Evolutionary conservation across 2,888 invertebrate genomes (phyloP).

Genomic region (Nephrotoma appendiculata): DNA sequence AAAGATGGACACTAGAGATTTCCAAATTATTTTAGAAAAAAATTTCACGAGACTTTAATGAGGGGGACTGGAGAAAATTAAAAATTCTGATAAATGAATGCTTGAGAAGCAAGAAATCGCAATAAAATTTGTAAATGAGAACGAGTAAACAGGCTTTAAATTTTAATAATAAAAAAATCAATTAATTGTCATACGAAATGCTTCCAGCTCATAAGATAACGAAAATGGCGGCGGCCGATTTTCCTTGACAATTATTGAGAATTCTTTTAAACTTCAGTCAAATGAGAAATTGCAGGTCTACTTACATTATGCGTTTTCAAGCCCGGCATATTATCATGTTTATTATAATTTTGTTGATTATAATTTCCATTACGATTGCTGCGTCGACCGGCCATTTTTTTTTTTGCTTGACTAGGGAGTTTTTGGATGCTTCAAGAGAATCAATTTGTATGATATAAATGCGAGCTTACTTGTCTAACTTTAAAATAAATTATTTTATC

Average conservation of each 20-base stretch:
- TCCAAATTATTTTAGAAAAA: too few relatives aligned
- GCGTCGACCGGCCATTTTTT: neutral
- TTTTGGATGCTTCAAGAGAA: too few relatives aligned
- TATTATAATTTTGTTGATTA: neutral
- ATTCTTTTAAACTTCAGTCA: neutral
- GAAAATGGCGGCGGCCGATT: neutral
- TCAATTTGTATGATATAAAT: too few relatives aligned
- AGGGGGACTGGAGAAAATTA: too few relatives aligned
- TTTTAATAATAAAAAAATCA: neutral
- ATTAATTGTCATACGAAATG: neutral
- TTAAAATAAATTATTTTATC: too few relatives aligned
- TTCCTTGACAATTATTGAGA: neutral
- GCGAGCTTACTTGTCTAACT: too few relatives aligned
- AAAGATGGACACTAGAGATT: too few relatives aligned
- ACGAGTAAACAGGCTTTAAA: neutral
- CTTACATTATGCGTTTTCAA: neutral
- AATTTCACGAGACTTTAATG: too few relatives aligned
- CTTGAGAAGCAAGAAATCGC: too few relatives aligned
- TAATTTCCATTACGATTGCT: neutral
- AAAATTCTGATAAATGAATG: too few relatives aligned
- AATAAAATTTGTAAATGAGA: neutral
- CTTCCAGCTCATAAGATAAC: neutral
- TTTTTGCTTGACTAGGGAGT: neutral
- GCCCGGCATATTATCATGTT: neutral
- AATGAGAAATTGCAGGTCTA: neutral